Evolutionary conservation across 2,888 invertebrate genomes (phyloP).

Genomic region (Mamestra brassicae): DNA sequence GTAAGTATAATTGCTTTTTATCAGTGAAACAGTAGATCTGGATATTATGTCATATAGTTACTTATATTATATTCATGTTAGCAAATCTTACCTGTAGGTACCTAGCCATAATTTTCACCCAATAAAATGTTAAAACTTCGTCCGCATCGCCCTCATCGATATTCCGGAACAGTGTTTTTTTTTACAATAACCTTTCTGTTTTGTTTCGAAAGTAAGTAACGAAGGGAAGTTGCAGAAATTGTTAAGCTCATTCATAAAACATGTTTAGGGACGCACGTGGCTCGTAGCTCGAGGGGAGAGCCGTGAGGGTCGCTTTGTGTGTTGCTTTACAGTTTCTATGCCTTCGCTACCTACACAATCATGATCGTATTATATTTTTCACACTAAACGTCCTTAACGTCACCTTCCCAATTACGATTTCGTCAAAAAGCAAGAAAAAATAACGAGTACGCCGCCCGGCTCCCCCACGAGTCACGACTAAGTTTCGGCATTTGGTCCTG

Average conservation of each 20-base stretch:
- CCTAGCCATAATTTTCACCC: not conserved
- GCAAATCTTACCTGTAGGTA: not conserved
- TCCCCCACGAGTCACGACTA: constrained; percentile 58
- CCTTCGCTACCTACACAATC: constrained; percentile 51
- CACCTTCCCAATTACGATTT: constrained; percentile 15
- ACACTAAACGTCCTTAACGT: constrained; percentile 53
- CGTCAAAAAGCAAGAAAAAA: constrained; percentile 33
- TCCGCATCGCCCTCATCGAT: constrained; percentile 71
- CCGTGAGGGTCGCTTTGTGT: constrained; percentile 71
- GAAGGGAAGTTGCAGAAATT: constrained; percentile 78
- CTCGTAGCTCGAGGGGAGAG: constrained; percentile 65
- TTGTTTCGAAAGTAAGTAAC: constrained; percentile 76
- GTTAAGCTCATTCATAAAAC: constrained; percentile 84
- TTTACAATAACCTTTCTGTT: constrained; percentile 75
- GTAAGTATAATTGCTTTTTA: too few relatives aligned
- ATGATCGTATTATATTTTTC: constrained; percentile 47
- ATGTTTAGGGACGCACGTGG: constrained; percentile 81
- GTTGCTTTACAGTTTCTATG: constrained; percentile 66
- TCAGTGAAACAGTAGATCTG: too few relatives aligned
- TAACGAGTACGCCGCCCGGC: constrained; percentile 38
- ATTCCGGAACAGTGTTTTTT: constrained; percentile 68
- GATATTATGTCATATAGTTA: not conserved
- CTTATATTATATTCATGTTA: not conserved
- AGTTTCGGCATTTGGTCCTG: constrained; percentile 78
- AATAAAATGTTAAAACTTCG: constrained; percentile 41